phyloP scores from a whole-genome alignment of 2,113 vertebrate species.

The Herpailurus yagouaroundi region DNA sequence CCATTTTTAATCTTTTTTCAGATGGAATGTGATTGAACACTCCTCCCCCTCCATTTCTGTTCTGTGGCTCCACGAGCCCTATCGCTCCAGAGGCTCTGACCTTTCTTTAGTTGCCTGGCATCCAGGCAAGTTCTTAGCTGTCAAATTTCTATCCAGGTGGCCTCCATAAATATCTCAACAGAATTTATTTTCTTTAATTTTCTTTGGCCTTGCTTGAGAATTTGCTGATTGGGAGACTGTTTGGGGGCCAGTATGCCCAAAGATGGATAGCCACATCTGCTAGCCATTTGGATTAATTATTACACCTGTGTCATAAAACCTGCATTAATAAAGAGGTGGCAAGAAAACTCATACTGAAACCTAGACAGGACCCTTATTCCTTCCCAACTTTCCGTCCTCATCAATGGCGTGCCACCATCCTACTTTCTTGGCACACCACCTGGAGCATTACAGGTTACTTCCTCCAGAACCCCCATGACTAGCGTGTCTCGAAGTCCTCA shows the following conservation, averaged over 20 bases:
- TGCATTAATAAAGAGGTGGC: constrained; percentile 83
- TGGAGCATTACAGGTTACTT: background rate
- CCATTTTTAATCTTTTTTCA: background rate
- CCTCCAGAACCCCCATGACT: background rate
- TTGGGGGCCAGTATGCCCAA: constrained; percentile 79
- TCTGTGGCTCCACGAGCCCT: constrained; percentile 24
- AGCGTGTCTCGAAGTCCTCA: background rate
- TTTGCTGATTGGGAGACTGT: constrained; percentile 83
- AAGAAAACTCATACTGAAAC: constrained; percentile 78
- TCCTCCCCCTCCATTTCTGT: background rate
- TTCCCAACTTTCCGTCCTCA: background rate
- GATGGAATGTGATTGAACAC: background rate
- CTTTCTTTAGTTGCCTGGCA: constrained; percentile 68
- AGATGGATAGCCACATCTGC: constrained; percentile 88
- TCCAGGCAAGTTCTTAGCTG: constrained; percentile 72
- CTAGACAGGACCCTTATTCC: constrained; percentile 67
- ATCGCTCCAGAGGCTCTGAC: constrained; percentile 60
- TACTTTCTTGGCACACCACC: background rate
- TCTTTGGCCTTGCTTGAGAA: constrained; percentile 86
- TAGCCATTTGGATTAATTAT: constrained; percentile 88
- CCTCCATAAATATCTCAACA: constrained; percentile 85
- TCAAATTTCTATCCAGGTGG: constrained; percentile 85
- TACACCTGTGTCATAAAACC: constrained; percentile 87
- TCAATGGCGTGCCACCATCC: background rate
- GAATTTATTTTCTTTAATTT: constrained; percentile 90